These are phyloP conservation scores for Dolichopus griseipennis DNA, from an alignment of 2,888 invertebrate genomes.

Conservation along the genomic window DNA sequence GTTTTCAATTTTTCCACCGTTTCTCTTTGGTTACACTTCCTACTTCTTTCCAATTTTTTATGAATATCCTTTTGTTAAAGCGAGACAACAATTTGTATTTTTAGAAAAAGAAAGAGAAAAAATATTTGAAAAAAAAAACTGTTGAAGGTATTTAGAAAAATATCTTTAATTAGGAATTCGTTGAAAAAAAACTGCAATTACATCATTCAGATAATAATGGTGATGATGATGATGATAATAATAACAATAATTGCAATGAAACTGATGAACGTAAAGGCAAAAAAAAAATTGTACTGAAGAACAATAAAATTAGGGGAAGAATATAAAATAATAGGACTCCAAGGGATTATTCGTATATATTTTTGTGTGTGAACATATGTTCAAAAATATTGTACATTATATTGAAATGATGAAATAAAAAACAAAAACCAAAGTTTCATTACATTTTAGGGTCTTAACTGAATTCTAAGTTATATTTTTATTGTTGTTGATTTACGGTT, in stretches of 20 bases:
- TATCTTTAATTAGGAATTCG: neutral
- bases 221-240: neutral
- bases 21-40: no score
- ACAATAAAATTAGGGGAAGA: neutral
- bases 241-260: neutral
- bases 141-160: conserved; percentile 1
- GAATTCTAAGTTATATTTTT: no score
- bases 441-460: no score
- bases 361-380: neutral
- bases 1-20: no score
- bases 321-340: conserved; percentile 1
- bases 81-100: no score
- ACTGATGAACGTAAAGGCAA: neutral
- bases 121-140: neutral
- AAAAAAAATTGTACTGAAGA: neutral
- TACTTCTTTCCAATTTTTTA: no score
- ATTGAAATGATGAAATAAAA: neutral
- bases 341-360: neutral
- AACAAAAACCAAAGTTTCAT: no score
- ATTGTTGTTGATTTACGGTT: no score
- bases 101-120: neutral
- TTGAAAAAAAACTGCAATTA: neutral
- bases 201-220: neutral
- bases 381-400: neutral
- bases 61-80: no score